phyloP scores from a whole-genome alignment of 2,113 vertebrate species.

The Microcebus murinus region DNA sequence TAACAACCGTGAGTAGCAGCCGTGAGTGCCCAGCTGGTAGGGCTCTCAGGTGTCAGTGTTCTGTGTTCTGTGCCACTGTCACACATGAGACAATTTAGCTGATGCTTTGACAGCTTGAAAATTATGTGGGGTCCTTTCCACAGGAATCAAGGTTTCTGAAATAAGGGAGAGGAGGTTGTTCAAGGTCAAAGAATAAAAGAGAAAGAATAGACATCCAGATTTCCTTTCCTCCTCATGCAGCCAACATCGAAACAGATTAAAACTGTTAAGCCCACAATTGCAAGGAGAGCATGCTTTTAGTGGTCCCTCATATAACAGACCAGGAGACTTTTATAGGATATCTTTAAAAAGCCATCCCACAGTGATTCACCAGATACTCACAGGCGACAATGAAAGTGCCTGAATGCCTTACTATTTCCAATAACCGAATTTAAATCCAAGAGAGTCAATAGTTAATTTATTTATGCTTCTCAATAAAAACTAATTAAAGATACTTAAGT shows the following conservation, averaged over 20 bases:
- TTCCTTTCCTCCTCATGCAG: neutral
- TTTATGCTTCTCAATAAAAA: conserved; percentile 59
- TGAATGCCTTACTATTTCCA: neutral
- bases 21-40: neutral
- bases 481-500: conserved; percentile 68
- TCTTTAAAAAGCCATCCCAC: conserved; percentile 16
- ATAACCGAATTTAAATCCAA: conserved; percentile 7
- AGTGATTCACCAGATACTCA: neutral
- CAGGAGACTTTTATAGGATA: neutral
- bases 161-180: fast-evolving
- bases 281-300: neutral
- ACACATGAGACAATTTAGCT: neutral
- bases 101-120: neutral
- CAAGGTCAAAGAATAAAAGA: conserved; percentile 39
- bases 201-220: neutral
- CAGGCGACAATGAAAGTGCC: neutral
- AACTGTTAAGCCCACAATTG: neutral
- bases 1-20: neutral
- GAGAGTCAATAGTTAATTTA: conserved; percentile 38
- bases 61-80: neutral
- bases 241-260: neutral
- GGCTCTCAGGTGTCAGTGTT: neutral
- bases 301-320: neutral
- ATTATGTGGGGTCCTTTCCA: neutral
- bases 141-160: neutral